Conservation (phyloP, 2,797 vertebrate species). For the Scarus forsteni region DNA sequence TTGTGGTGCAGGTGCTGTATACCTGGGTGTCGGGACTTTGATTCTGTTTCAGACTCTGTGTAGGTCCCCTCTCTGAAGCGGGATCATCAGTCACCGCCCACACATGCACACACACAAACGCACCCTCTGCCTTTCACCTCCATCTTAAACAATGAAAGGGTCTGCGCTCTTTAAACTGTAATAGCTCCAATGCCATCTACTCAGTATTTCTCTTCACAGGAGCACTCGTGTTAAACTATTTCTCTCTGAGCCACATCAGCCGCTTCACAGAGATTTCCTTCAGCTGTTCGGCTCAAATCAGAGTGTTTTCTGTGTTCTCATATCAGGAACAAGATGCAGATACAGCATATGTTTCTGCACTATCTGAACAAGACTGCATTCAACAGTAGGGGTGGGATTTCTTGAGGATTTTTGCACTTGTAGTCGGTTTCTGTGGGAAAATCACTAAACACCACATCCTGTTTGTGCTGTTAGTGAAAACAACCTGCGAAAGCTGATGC, state of each 20-base stretch:
- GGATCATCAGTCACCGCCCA: slow-evolving; percentile 81
- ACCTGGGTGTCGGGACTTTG: slow-evolving; percentile 72
- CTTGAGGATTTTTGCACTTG: too few relatives aligned
- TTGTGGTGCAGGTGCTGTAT: slow-evolving; percentile 78
- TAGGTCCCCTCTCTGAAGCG: slow-evolving; percentile 70
- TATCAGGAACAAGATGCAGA: slow-evolving; percentile 23
- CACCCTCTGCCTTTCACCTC: slow-evolving; percentile 58
- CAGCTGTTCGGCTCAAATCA: slow-evolving; percentile 37
- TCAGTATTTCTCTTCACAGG: slow-evolving; percentile 64
- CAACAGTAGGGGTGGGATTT: not conserved
- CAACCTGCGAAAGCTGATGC: too few relatives aligned
- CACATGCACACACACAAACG: slow-evolving; percentile 33
- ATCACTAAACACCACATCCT: too few relatives aligned
- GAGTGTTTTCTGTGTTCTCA: slow-evolving; percentile 1
- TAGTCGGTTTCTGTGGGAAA: too few relatives aligned
- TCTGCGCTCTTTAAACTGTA: slow-evolving; percentile 65
- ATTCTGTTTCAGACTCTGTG: slow-evolving; percentile 72
- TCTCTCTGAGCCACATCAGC: slow-evolving; percentile 37
- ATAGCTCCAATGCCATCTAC: slow-evolving; percentile 65
- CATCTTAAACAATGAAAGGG: slow-evolving; percentile 75
- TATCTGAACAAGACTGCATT: not conserved
- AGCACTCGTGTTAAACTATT: slow-evolving; percentile 42
- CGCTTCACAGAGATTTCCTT: slow-evolving; percentile 40
- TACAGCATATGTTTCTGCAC: slow-evolving; percentile 5
- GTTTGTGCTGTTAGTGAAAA: too few relatives aligned